Conservation (phyloP, 2,797 vertebrate species). For the Kryptopterus vitreolus region DNA sequence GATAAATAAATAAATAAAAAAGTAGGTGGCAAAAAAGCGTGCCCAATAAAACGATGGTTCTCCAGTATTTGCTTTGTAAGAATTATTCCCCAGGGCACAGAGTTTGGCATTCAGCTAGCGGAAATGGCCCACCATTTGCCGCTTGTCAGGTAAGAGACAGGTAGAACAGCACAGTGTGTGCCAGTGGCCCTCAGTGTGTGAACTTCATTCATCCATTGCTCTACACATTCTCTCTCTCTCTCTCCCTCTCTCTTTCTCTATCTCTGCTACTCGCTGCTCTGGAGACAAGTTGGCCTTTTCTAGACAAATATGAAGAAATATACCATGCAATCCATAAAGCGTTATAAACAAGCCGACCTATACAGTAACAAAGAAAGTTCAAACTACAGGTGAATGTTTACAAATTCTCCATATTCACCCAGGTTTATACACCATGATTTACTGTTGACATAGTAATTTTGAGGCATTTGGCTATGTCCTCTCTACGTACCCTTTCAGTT, state of each 20-base stretch:
- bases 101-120: conserved; percentile 65
- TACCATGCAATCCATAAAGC: not conserved
- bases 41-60: conserved; percentile 4
- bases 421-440: not conserved
- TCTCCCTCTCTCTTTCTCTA: conserved; percentile 4
- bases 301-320: conserved; percentile 23
- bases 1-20: no score
- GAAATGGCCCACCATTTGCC: conserved; percentile 72
- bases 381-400: not conserved
- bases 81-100: conserved; percentile 59
- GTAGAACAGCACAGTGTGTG: conserved; percentile 60
- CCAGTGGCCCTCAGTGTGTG: conserved; percentile 65
- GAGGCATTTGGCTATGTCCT: not conserved
- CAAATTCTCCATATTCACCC: not conserved
- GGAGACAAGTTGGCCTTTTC: conserved; percentile 10
- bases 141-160: conserved; percentile 73
- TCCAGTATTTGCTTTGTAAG: conserved; percentile 18
- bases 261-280: conserved; percentile 19
- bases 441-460: not conserved
- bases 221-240: not conserved
- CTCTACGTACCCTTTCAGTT: not conserved
- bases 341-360: not conserved
- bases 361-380: not conserved
- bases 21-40: conserved; percentile 11
- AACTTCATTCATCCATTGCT: conserved; percentile 26